A percentile compares a stretch with the other conserved stretches of the same genome.
phyloP scores from a whole-genome alignment of 2,797 vertebrate species.

The Myotis findleyi region DNA sequence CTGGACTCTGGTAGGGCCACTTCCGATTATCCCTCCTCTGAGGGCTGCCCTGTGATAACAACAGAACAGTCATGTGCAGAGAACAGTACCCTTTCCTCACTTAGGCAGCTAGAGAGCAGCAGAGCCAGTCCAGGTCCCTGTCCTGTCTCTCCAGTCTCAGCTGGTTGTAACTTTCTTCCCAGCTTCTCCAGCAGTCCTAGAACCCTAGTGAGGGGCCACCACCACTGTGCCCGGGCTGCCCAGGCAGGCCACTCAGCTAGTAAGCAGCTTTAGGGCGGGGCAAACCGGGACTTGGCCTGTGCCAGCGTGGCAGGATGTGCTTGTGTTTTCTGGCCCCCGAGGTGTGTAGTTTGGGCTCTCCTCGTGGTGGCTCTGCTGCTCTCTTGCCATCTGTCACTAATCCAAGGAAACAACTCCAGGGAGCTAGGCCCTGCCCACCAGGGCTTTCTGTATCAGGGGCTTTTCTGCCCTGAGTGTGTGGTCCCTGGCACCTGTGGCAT shows the following conservation, averaged over 20 bases:
- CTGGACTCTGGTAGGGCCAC: background rate
- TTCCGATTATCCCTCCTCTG: background rate
- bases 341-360: background rate
- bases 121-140: background rate
- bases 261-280: background rate
- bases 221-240: background rate
- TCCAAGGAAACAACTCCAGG: background rate
- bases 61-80: background rate
- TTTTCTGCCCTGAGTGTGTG: background rate
- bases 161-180: background rate
- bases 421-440: background rate
- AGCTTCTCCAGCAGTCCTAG: background rate
- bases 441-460: background rate
- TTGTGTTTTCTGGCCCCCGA: background rate
- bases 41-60: no score
- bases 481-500: background rate
- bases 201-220: background rate
- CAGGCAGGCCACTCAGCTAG: background rate
- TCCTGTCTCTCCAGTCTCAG: background rate
- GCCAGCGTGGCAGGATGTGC: background rate
- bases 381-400: background rate
- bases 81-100: background rate
- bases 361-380: background rate
- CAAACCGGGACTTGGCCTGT: background rate
- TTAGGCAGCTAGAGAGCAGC: background rate